Evolutionary conservation across 2,888 invertebrate genomes (phyloP).

Genomic region (Agrochola circellaris): DNA sequence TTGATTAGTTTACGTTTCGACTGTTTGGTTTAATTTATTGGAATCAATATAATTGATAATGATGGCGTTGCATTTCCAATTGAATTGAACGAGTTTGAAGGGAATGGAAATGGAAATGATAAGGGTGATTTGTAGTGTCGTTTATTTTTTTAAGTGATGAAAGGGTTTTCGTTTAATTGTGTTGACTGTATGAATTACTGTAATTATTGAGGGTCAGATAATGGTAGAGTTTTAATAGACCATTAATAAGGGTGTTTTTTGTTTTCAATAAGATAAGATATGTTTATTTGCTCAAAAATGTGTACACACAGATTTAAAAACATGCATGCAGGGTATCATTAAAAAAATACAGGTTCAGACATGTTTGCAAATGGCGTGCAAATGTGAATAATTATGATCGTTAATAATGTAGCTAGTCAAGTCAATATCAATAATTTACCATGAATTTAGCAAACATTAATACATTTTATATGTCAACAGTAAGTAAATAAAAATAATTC

Average conservation of each 20-base stretch:
- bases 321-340: no score
- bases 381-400: no score
- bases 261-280: no score
- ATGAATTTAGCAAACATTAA: no score
- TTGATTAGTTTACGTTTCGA: constrained; percentile 65
- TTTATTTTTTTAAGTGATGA: constrained; percentile 37
- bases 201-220: constrained; percentile 9
- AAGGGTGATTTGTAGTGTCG: constrained; percentile 51
- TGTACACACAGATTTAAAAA: no score
- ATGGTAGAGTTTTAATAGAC: neutral
- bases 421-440: no score
- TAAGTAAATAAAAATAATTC: no score
- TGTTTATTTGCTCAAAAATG: no score
- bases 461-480: no score
- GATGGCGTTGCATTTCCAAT: constrained; percentile 56
- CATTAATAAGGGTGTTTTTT: neutral
- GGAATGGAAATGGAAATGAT: constrained; percentile 37
- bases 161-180: constrained; percentile 45
- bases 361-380: no score
- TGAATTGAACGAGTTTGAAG: constrained; percentile 47
- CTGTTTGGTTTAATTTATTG: constrained; percentile 63
- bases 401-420: no score
- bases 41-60: constrained; percentile 64
- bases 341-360: no score
- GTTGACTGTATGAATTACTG: constrained; percentile 31